Conservation (phyloP, 2,113 vertebrate species). For the Cebidichthys violaceus region DNA sequence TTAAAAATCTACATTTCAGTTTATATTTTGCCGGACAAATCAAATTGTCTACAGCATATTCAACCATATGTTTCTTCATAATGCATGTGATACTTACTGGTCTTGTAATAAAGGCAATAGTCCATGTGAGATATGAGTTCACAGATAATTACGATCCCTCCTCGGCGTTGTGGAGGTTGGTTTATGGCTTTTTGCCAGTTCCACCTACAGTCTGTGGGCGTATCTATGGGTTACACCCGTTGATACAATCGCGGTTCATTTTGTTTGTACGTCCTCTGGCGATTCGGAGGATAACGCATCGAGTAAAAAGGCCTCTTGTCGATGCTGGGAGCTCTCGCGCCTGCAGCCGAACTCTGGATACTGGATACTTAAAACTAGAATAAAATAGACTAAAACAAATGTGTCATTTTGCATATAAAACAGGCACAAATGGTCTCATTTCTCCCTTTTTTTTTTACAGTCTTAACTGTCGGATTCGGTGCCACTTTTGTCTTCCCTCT, state of each 20-base stretch:
- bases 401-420: not conserved
- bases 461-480: not conserved
- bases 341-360: too few species aligned
- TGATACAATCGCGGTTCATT: not conserved
- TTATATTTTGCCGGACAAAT: too few species aligned
- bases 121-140: not conserved
- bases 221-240: not conserved
- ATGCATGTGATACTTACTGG: not conserved
- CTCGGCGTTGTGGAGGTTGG: not conserved
- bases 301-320: not conserved
- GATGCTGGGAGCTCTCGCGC: too few species aligned
- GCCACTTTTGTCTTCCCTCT: not conserved
- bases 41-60: too few species aligned
- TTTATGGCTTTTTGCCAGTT: not conserved
- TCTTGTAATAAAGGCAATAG: not conserved
- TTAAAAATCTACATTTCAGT: too few species aligned
- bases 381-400: not conserved
- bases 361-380: not conserved
- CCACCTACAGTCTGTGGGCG: not conserved
- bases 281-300: not conserved
- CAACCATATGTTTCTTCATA: not conserved
- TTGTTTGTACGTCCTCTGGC: not conserved
- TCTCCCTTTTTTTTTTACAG: not conserved
- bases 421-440: not conserved
- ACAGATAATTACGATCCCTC: not conserved